These are phyloP conservation scores for Sporophila hypoxantha DNA, from an alignment of 2,113 vertebrate genomes.

Conservation along the genomic window DNA sequence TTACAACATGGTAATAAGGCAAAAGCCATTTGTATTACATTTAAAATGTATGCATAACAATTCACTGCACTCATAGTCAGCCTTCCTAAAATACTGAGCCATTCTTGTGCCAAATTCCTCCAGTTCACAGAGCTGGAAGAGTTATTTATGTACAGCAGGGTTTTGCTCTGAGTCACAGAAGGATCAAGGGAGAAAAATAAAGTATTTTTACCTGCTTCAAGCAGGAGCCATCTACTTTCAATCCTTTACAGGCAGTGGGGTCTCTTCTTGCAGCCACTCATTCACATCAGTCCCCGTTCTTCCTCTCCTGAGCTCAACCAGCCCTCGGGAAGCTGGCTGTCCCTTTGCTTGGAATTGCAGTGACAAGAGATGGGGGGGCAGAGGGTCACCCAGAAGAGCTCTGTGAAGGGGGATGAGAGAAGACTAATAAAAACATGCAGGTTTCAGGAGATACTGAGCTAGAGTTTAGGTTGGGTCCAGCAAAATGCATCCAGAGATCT, in stretches of 20 bases:
- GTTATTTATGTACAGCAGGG: neutral
- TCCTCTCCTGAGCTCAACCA: neutral
- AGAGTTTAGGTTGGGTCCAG: neutral
- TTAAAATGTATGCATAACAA: neutral
- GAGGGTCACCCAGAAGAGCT: neutral
- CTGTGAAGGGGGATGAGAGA: neutral
- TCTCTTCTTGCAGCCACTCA: neutral
- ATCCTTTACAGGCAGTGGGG: neutral
- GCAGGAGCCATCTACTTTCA: neutral
- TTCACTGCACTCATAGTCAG: neutral
- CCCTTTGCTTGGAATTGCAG: neutral
- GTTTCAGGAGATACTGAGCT: neutral
- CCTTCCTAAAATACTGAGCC: neutral
- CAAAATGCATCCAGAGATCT: neutral
- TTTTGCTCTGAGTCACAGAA: neutral
- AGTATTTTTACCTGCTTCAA: neutral
- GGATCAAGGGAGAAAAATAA: neutral
- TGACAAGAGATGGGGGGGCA: neutral
- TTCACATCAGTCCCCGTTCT: fast-evolving
- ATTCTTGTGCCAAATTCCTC: neutral
- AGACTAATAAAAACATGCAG: neutral
- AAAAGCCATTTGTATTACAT: neutral
- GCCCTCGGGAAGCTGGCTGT: fast-evolving
- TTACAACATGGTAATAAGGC: neutral
- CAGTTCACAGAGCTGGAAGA: neutral